Evolutionary conservation across 1,140 invertebrate genomes (phyloP), one percentile per base, ranked within the genome.

Genomic region (Anadara kagoshimensis): DNA sequence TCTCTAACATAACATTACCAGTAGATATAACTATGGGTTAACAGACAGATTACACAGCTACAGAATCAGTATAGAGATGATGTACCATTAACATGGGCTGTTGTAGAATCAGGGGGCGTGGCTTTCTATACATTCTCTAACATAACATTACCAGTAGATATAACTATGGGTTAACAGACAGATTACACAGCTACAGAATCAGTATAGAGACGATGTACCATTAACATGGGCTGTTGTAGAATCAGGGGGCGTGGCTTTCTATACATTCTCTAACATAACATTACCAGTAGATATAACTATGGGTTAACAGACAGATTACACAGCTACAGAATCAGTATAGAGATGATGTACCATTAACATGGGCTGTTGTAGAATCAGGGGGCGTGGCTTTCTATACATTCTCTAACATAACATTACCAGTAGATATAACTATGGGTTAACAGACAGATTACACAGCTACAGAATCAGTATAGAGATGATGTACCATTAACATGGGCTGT

Each of bases 321-420:
- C 29, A 3, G 29, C 29, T 64, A n/a, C 24, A 36, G 2, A 5
- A 22, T 12, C 45, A 53, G 29, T 64, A 64, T 29, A 64, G 68
- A 18, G 84, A 86, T 67, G 67, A 71, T 47, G 80, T 83, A 24
- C 76, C 82, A 18, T 49, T 87, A 22, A 81, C 81, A 47, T 82
- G 86, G 77, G 86, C 86, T 36, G 81, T 86, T n/a, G 81, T 85
- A 16, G 83, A 85, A 49, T 72, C 70, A 74, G n/a, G 87, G 86
- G 26, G 84, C 49, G 80, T 87, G 57, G 79, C 82, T 10, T 86
- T 88, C 70, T 84, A 83, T 41, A 24, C n/a, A 16, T 64, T 64
- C 51, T 51, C 62, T 36, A 18, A 64, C 11, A 29, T 53, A 12
- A 1, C 26, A 5, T 51, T 64, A 20, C 62, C 62, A 4, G 49